phyloP scores from a whole-genome alignment of 2,888 invertebrate species.

The Microchrysa polita region DNA sequence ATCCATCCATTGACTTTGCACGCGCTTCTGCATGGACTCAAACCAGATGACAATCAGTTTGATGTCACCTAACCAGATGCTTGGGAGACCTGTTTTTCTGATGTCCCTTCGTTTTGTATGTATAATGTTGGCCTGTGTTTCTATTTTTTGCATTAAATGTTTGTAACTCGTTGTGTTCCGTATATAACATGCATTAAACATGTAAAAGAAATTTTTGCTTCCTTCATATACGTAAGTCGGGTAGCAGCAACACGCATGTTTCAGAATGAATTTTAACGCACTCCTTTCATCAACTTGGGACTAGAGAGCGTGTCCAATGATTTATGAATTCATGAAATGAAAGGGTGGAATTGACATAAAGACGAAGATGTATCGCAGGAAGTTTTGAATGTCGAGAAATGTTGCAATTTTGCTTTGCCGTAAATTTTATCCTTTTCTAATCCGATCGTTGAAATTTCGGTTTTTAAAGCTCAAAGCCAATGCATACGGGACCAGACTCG shows the following conservation, averaged over 20 bases:
- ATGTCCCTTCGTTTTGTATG: background rate
- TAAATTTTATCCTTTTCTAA: no score
- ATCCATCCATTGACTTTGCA: conserved; percentile 13
- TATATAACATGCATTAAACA: conserved; percentile 28
- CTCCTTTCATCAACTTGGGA: background rate
- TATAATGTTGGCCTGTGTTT: background rate
- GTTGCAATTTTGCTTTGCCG: no score
- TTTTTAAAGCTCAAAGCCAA: no score
- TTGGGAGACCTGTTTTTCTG: conserved; percentile 29
- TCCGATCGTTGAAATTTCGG: no score
- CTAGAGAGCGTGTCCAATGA: background rate
- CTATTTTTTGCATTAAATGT: conserved; percentile 12
- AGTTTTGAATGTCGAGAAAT: no score
- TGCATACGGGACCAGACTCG: no score
- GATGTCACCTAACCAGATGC: conserved; percentile 43
- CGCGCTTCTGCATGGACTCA: background rate
- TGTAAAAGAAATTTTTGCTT: conserved; percentile 10
- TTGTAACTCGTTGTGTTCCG: background rate
- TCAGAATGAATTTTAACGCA: conserved; percentile 14
- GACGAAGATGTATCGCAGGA: no score
- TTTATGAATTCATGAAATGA: conserved; percentile 13
- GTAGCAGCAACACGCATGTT: conserved; percentile 35
- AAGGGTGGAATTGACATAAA: background rate
- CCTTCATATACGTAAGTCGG: conserved; percentile 31
- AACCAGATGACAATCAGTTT: conserved; percentile 37